A percentile compares a stretch with the other conserved stretches of the same genome.
Evolutionary conservation across 2,113 vertebrate species (phyloP).

Genomic region (Silurus glanis): DNA sequence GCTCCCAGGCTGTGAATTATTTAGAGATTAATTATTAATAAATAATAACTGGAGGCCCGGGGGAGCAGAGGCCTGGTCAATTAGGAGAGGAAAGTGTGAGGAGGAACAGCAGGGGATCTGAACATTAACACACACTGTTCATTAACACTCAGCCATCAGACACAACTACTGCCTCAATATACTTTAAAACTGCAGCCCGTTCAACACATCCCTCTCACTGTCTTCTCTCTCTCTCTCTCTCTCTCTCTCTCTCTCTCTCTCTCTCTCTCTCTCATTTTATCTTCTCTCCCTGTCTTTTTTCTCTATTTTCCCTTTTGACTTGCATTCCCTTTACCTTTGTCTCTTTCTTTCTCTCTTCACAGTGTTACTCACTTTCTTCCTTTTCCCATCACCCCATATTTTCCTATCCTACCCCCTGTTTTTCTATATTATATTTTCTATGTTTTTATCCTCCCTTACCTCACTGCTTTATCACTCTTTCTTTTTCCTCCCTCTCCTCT

Average conservation of each 20-base stretch:
- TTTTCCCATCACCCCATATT: background rate
- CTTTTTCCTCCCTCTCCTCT: background rate
- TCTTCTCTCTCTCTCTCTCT: conserved; percentile 8
- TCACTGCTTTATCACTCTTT: background rate
- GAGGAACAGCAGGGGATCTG: conserved; percentile 77
- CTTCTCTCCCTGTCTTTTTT: background rate
- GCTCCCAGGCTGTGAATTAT: conserved; percentile 93
- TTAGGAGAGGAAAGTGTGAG: conserved; percentile 88
- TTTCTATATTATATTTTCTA: background rate
- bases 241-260: background rate
- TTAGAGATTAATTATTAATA: conserved; percentile 99
- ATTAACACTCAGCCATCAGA: conserved; percentile 90
- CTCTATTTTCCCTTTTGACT: too few species aligned
- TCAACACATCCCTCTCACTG: conserved; percentile 57
- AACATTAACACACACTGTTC: conserved; percentile 80
- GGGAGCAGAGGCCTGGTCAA: conserved; percentile 88
- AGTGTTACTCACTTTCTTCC: background rate
- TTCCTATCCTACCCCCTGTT: background rate
- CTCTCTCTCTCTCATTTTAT: background rate
- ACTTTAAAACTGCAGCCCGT: conserved; percentile 87
- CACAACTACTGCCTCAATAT: conserved; percentile 84
- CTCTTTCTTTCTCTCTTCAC: background rate
- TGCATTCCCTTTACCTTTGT: too few species aligned
- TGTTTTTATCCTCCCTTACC: background rate
- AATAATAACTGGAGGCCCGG: conserved; percentile 93